phyloP scores from a whole-genome alignment of 2,888 invertebrate genomes.

The Sinhomidia bicolor region DNA sequence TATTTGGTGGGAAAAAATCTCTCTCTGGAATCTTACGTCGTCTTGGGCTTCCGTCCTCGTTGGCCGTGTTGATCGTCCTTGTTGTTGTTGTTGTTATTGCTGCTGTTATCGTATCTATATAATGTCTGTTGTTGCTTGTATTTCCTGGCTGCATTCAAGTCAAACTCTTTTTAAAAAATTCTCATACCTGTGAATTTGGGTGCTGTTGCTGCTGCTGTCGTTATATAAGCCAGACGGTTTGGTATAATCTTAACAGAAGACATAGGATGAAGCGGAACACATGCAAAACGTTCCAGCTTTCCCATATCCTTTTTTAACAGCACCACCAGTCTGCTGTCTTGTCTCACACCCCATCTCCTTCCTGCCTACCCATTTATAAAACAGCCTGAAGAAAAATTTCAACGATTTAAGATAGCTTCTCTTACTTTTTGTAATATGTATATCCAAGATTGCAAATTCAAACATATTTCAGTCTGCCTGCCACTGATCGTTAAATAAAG shows the following conservation, averaged over 20 bases:
- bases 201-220: not conserved
- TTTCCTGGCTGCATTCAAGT: not conserved
- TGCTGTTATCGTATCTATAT: too few relatives aligned
- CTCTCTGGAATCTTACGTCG: not conserved
- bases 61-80: constrained; percentile 30
- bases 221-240: too few relatives aligned
- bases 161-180: not conserved
- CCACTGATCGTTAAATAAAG: constrained; percentile 34
- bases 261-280: not conserved
- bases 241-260: too few relatives aligned
- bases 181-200: constrained; percentile 23
- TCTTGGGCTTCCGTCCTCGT: not conserved
- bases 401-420: constrained; percentile 47
- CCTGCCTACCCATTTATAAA: constrained; percentile 45
- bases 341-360: constrained; percentile 46
- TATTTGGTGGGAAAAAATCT: not conserved
- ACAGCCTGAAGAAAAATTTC: constrained; percentile 54
- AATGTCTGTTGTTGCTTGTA: not conserved
- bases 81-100: too few relatives aligned
- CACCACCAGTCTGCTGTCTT: constrained; percentile 18
- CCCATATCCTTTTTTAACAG: constrained; percentile 22
- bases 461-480: constrained; percentile 8
- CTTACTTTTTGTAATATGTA: not conserved
- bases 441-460: constrained; percentile 55
- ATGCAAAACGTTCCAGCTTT: constrained; percentile 38